Conservation (phyloP, 1,140 invertebrate species). For the Drosophila novamexicana region DNA sequence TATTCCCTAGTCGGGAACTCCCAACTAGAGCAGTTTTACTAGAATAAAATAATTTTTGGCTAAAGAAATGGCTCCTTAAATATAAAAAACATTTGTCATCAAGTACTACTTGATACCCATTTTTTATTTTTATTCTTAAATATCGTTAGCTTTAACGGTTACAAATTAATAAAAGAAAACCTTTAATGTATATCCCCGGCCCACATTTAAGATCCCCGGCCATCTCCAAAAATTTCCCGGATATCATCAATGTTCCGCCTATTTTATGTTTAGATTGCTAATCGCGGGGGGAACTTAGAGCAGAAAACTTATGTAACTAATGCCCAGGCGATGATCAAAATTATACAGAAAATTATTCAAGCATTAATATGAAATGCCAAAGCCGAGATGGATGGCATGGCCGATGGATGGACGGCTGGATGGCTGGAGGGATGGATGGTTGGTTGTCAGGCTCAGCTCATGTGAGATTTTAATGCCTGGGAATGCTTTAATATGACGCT, state of each 20-base stretch:
- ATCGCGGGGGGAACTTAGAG: conserved; percentile 21
- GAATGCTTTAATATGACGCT: conserved; percentile 79
- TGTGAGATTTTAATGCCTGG: conserved; percentile 81
- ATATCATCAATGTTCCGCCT: conserved; percentile 54
- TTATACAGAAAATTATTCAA: conserved; percentile 74
- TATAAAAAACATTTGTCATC: no score
- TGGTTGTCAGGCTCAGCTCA: conserved; percentile 55
- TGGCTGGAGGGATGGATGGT: conserved; percentile 29
- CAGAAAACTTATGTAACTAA: conserved; percentile 68
- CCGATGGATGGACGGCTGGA: conserved; percentile 42
- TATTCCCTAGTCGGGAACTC: no score
- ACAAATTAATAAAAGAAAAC: no score
- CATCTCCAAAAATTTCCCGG: conserved; percentile 11
- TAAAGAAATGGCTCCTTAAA: no score
- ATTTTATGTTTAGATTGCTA: conserved; percentile 36
- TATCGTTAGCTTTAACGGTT: no score
- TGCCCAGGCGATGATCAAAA: conserved; percentile 57
- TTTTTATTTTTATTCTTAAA: no score
- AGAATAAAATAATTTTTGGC: no score
- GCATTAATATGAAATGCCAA: conserved; percentile 79
- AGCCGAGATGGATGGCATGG: conserved; percentile 72
- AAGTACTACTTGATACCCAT: no score
- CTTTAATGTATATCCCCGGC: no score
- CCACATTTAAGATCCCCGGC: background rate
- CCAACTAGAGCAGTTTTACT: no score